Conservation (phyloP, 2,797 vertebrate species). For the Sebastes hubbsi region DNA sequence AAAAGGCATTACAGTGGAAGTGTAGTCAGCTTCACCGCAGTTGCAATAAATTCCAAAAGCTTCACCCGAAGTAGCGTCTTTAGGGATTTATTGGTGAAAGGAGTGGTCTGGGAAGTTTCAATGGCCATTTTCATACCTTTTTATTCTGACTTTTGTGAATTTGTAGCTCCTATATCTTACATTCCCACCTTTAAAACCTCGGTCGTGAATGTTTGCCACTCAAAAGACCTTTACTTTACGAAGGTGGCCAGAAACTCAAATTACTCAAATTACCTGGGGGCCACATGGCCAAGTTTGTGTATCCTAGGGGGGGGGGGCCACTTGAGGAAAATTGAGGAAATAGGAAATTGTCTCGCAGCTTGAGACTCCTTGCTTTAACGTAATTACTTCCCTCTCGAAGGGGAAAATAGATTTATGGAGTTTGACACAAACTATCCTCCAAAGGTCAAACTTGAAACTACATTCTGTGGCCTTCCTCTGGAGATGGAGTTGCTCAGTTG, state of each 20-base stretch:
- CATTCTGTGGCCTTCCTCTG: background rate
- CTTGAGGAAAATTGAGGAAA: background rate
- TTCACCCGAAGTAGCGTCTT: background rate
- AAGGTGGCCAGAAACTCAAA: background rate
- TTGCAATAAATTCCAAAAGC: background rate
- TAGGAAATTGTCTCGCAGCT: background rate
- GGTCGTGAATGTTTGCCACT: background rate
- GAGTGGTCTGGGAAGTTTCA: background rate
- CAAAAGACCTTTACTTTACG: background rate
- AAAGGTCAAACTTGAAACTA: background rate
- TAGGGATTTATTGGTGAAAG: background rate
- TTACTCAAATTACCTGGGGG: no score
- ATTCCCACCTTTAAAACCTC: background rate
- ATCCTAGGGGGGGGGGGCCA: background rate
- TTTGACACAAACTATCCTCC: background rate
- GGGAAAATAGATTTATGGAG: background rate
- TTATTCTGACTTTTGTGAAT: background rate
- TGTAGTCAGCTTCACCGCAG: background rate
- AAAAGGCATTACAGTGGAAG: background rate
- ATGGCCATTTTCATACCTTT: no score
- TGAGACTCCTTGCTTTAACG: background rate
- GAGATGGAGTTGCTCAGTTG: background rate
- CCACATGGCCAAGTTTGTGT: background rate
- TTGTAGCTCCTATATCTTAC: background rate
- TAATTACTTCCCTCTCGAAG: background rate